Percentiles rank a stretch among this genome's conserved stretches.
phyloP scores from a whole-genome alignment of 2,797 vertebrate species.

The Thunnus albacares region DNA sequence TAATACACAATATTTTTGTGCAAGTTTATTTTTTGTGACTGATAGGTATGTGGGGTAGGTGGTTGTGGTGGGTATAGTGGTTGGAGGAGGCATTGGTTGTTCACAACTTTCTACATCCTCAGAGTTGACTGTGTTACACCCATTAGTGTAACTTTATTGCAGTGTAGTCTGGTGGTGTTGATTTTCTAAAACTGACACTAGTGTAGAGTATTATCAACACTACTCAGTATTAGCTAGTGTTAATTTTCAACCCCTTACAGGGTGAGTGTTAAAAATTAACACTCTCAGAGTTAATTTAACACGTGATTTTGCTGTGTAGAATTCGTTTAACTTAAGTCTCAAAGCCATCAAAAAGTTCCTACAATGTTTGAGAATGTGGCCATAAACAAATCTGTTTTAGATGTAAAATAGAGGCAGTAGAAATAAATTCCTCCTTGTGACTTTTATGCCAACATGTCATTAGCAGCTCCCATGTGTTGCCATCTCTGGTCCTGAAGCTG shows the following conservation, averaged over 20 bases:
- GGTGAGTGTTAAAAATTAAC: neutral
- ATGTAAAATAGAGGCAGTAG: constrained; percentile 53
- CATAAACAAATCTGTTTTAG: constrained; percentile 68
- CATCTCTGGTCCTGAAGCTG: constrained; percentile 58
- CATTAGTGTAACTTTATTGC: neutral
- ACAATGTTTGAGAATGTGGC: constrained; percentile 35
- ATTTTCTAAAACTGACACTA: constrained; percentile 21
- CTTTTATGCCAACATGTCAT: constrained; percentile 69
- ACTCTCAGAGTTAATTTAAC: no score
- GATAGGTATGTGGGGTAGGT: no score
- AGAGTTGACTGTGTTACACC: neutral
- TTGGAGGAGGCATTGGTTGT: neutral
- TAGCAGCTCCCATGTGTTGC: constrained; percentile 61
- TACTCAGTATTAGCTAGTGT: constrained; percentile 5
- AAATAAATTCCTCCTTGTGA: constrained; percentile 58
- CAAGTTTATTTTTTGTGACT: neutral
- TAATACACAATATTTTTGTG: neutral
- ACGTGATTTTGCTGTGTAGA: no score
- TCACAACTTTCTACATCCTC: neutral
- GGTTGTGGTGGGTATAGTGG: no score
- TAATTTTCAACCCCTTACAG: neutral
- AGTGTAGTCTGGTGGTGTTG: neutral
- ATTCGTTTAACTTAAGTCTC: constrained; percentile 9
- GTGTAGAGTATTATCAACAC: constrained; percentile 8
- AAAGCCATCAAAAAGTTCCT: constrained; percentile 23